Base-by-base conservation (phyloP, 2,113 vertebrate genomes). In the Clupea harengus region DNA sequence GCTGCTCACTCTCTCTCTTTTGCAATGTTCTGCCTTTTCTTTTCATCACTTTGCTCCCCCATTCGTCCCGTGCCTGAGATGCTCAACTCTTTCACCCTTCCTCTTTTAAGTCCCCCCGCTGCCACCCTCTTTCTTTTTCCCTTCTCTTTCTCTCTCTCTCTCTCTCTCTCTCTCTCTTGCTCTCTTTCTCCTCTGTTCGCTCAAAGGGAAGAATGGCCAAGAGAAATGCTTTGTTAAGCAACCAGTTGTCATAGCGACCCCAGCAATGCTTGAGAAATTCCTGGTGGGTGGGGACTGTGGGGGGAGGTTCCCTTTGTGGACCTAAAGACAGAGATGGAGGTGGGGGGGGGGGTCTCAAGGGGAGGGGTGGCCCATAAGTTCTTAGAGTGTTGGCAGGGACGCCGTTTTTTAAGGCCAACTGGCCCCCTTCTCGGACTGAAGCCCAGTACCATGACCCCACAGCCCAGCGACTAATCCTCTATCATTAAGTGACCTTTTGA, bases 201-300 rank as follows among this genome's bases (percentile, higher is more conserved):
- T 94, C 94, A 95, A 88, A 94, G 94, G 91, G 92, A 94, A 94
- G 93, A 95, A 95, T 95, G 94, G 92, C 89, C 91, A 94, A 92
- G 94, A 96, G 94, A 95, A 96, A 95, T 95, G 94, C 94, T 95
- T 96, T 96, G 95, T 96, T 95, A 93, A 93, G 91, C 89, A 82
- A 90, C 85, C 87, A 90, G 95, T 96, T 94, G 94, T 94, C 94
- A 95, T 96, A 93, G 94, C 91, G 93, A 96, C 92, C 90, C 92
- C 91, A 94, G 93, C 93, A 92, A 94, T 94, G 93, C 94, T 91
- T 94, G 91, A 95, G 93, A 95, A 95, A 95, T 94, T 94, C 93
- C 93, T 94, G 91, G 92, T 94, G 93, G 94, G 94, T 94, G 94
- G 94, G 93, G 93, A 92, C 83, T 44, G 22, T 60, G 54, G 92